These are phyloP conservation scores for Leptopterna dolabrata DNA, from an alignment of 2,888 invertebrate species.

Conservation along the genomic window DNA sequence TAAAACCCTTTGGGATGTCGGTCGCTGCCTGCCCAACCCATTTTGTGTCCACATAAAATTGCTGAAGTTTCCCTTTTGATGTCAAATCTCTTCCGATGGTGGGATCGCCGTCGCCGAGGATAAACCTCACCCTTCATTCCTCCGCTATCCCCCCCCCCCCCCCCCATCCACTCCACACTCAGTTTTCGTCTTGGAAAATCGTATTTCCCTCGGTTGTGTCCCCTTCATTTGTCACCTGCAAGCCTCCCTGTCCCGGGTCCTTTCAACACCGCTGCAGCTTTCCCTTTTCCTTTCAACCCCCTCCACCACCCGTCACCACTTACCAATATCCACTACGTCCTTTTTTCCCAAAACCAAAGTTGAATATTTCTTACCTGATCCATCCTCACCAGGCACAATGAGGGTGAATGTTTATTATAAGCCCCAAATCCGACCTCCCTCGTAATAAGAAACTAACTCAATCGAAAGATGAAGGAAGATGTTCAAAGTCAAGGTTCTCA, in stretches of 20 bases:
- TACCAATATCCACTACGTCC: too few relatives aligned
- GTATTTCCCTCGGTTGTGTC: slow-evolving; percentile 20
- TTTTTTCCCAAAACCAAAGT: too few relatives aligned
- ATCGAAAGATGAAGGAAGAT: too few relatives aligned
- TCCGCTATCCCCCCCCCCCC: not conserved
- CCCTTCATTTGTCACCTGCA: slow-evolving; percentile 39
- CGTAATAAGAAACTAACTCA: too few relatives aligned
- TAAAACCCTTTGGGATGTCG: slow-evolving; percentile 26
- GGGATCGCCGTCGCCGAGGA: not conserved
- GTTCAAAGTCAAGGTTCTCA: too few relatives aligned
- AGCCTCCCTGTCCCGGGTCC: not conserved
- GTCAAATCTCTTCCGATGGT: not conserved
- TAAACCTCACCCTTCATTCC: slow-evolving; percentile 8
- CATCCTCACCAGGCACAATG: too few relatives aligned
- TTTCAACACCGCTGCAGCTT: not conserved
- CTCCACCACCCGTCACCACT: not conserved
- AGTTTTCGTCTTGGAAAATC: slow-evolving; percentile 16
- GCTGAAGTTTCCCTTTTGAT: slow-evolving; percentile 36
- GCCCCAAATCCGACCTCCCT: too few relatives aligned
- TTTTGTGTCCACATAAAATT: slow-evolving; percentile 21
- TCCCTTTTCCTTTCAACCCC: slow-evolving; percentile 19
- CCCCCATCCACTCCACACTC: not conserved
- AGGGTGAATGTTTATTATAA: too few relatives aligned
- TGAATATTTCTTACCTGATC: too few relatives aligned
- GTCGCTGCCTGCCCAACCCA: not conserved